Evolutionary conservation across 2,113 vertebrate species (phyloP).

Genomic region (Chloroceryle aenea): DNA sequence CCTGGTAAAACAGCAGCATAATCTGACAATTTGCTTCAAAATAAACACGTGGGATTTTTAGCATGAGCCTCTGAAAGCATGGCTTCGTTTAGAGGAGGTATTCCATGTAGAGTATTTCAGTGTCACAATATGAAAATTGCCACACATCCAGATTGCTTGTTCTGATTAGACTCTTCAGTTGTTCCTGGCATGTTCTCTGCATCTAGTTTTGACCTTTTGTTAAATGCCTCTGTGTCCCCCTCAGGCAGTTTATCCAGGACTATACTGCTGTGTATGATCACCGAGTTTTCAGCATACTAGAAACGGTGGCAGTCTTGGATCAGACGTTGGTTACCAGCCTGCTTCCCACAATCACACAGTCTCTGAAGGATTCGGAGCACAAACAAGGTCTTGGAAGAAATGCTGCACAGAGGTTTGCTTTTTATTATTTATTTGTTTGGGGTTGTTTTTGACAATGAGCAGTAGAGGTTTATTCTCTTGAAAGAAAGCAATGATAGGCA

Average conservation of each 20-base stretch:
- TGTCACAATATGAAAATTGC: background rate
- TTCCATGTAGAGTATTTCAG: background rate
- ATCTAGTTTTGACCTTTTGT: background rate
- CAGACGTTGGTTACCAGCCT: slow-evolving; percentile 79
- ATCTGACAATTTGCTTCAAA: background rate
- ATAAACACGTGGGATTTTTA: background rate
- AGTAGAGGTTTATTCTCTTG: background rate
- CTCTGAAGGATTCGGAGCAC: slow-evolving; percentile 86
- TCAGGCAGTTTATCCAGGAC: slow-evolving; percentile 90
- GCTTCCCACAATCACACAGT: slow-evolving; percentile 85
- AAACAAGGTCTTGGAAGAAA: slow-evolving; percentile 94
- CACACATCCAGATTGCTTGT: background rate
- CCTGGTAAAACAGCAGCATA: background rate
- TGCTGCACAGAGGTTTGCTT: slow-evolving; percentile 82
- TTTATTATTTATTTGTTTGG: background rate
- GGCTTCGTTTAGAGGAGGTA: background rate
- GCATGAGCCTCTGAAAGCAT: background rate
- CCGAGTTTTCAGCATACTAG: slow-evolving; percentile 87
- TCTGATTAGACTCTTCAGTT: background rate
- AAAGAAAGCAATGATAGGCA: background rate
- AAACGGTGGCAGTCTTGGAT: slow-evolving; percentile 84
- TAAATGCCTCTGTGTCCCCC: slow-evolving; percentile 38
- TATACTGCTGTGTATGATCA: slow-evolving; percentile 83
- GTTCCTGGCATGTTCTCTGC: slow-evolving; percentile 9
- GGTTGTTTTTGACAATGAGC: background rate